Percentiles rank a stretch among this genome's conserved stretches.
Evolutionary conservation across 1,140 invertebrate genomes (phyloP).

Genomic region (Babylonia areolata): DNA sequence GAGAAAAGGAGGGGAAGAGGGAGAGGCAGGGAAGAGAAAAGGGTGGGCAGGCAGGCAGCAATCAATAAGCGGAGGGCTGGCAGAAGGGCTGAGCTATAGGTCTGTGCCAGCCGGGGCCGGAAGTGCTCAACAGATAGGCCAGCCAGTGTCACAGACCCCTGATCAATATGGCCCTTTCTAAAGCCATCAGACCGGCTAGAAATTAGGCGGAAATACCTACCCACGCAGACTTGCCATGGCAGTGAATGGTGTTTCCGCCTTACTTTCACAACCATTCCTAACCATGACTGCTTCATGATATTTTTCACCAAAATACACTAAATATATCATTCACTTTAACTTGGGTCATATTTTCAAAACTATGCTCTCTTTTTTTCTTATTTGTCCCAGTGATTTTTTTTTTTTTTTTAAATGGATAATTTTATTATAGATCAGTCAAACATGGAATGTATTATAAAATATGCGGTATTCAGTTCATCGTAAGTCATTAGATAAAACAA

Average conservation of each 20-base stretch:
- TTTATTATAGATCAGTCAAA: no score
- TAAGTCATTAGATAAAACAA: no score
- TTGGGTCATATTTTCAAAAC: no score
- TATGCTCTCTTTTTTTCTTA: no score
- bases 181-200: not conserved
- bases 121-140: conserved; percentile 11
- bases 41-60: not conserved
- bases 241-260: not conserved
- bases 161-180: conserved; percentile 2
- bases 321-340: no score
- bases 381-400: no score
- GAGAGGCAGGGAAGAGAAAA: not conserved
- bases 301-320: not conserved
- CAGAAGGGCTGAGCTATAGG: conserved; percentile 6
- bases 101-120: not conserved
- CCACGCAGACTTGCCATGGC: not conserved
- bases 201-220: conserved; percentile 2
- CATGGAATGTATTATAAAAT: no score
- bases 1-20: not conserved
- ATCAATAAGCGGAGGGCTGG: not conserved
- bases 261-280: not conserved
- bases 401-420: no score
- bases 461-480: no score
- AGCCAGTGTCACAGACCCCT: conserved; percentile 6
- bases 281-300: not conserved